Evolutionary conservation across 2,888 invertebrate genomes (phyloP).

Genomic region (Salpingus planirostris): DNA sequence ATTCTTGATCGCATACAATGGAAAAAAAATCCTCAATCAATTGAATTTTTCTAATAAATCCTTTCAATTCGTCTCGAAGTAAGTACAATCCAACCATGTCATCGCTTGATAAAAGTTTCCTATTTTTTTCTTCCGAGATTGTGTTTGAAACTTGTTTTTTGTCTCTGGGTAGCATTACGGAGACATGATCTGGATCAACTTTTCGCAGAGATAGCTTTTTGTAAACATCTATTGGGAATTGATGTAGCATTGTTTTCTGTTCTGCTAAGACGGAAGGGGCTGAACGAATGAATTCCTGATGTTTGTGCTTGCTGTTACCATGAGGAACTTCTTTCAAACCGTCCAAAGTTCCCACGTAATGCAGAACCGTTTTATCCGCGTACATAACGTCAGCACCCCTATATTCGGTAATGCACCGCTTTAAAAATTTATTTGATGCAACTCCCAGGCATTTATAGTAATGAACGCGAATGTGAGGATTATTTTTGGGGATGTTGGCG

Average conservation of each 20-base stretch:
- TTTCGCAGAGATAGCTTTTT: slow-evolving; percentile 3
- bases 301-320: slow-evolving; percentile 5
- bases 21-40: too few species aligned
- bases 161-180: slow-evolving; percentile 5
- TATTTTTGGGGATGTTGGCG: slow-evolving; percentile 1
- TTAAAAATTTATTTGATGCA: neutral
- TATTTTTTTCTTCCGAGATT: too few species aligned
- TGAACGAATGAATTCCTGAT: slow-evolving; percentile 3
- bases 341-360: slow-evolving; percentile 5
- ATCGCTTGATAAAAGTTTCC: too few species aligned
- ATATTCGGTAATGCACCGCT: neutral
- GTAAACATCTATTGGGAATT: slow-evolving; percentile 2
- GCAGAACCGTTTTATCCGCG: slow-evolving; percentile 2
- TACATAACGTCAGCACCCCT: slow-evolving; percentile 5
- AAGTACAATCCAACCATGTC: too few species aligned
- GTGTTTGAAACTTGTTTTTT: slow-evolving; percentile 9
- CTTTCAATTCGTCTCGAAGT: too few species aligned
- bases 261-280: slow-evolving; percentile 3
- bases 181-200: slow-evolving; percentile 1
- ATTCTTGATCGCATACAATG: too few species aligned
- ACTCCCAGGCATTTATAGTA: neutral
- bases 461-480: slow-evolving; percentile 1
- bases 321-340: slow-evolving; percentile 2
- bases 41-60: too few species aligned
- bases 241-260: neutral